Base-by-base conservation (phyloP, 1,140 invertebrate species). In the Drosophila lini region DNA sequence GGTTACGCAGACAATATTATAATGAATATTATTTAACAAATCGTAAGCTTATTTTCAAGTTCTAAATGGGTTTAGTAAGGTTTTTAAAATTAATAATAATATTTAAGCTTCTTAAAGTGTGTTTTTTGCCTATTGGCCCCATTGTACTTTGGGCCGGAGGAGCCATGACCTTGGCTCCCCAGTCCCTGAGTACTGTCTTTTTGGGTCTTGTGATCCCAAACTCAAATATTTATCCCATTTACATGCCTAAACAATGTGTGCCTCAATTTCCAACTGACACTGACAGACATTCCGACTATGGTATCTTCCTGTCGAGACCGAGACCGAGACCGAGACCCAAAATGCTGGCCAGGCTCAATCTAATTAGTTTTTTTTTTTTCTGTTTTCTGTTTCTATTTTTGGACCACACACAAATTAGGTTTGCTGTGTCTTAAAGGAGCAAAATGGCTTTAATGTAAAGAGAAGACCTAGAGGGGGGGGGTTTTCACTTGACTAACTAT, bases 181-280 rank as follows among this genome's bases (percentile, higher is more conserved):
- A 32, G 32, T 67, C 22, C 57, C 11, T 16, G 22, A 9, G 10
- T 44, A 22, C 40, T 41, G 55, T 16, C 36, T 44, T 50, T 52
- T 50, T 52, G 34, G 56, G 40, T 22, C 71, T 45, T 38, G 42
- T 44, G 44, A 61, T 61, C 44, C 57, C 64, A 61, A 68, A 41
- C 44, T 74, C 71, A 73, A 74, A 74, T 71, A 71, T 71, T 73
- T 71, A 74, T 74, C 40, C 47, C 55, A 74, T 74, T 74, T 74
- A 61, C 70, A 74, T 73, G 47, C 15, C 70, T 53, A 53, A 73
- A 58, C 70, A 61, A 50, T 45, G 34, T 55, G n/a, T 38, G 42
- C 34, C 64, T 42, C 31, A 28, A 32, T 32, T 52, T 53, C 28
- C 28, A 8, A 19, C 31, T 68, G 64, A 67, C 62, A 42, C 61